Evolutionary conservation across 2,797 vertebrate species (phyloP), one percentile per base, ranked within the genome.

Genomic region (Echiichthys vipera): DNA sequence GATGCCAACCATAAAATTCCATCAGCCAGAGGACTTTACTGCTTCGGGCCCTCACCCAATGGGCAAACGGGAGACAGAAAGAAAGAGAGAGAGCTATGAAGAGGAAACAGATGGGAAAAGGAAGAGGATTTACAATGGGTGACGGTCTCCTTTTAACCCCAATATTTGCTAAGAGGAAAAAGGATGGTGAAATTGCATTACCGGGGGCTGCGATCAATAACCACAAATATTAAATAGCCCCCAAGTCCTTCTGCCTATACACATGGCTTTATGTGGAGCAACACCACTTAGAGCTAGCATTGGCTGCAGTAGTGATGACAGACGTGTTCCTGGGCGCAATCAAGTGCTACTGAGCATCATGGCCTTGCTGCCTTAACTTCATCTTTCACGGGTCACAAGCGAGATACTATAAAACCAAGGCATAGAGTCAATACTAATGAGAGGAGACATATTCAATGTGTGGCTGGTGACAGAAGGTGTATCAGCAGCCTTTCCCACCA

Each of bases 101-200:
- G 76, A 83, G 70, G 75, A 80, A 84, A 88, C 74, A 78, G 79
- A 89, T 75, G 64, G 77, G 77, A 78, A 75, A 80, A 78, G 46
- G 68, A 87, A 82, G 56, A 79, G 59, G 75, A 92, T 93, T 93
- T 90, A 93, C 61, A 71, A 81, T 59, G 65, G 86, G 74, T 85
- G 75, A 86, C 32, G 5, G 39, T 88, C 78, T 73, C 80, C 84
- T 90, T 92, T 93, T 91, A 92, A 88, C 91, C 87, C 79, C 84
- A 91, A 92, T 91, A 93, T 91, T 93, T 91, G 87, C 85, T 88
- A 84, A 89, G 83, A 93, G 81, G 80, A 85, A 89, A 92, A 91
- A 39, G 65, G 78, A 89, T 73, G 83, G 77, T 62, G 56, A 91
- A 92, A 93, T 90, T 85, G 88, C 82, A 93, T 93, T 88, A 92